phyloP scores from a whole-genome alignment of 2,797 vertebrate genomes.

The Myotis planiceps region DNA sequence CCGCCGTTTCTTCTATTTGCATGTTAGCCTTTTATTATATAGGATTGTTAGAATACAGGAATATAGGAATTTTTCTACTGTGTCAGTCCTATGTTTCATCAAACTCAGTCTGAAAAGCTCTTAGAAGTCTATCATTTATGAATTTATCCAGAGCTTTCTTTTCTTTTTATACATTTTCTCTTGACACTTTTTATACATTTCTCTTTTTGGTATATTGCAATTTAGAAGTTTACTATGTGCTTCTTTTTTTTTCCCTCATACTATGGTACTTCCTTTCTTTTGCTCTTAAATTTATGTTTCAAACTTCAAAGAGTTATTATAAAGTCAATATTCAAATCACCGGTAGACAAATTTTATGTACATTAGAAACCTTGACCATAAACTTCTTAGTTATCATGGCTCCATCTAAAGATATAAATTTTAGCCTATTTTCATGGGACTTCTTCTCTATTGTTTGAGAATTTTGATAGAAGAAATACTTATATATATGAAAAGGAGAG shows the following conservation, averaged over 20 bases:
- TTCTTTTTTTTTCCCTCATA: neutral
- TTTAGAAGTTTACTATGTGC: neutral
- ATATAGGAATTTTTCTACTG: neutral
- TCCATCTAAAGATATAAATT: neutral
- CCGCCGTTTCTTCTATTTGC: too few species aligned
- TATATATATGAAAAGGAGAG: neutral
- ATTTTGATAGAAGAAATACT: slow-evolving; percentile 22
- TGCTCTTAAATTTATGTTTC: slow-evolving; percentile 33
- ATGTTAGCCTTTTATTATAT: too few species aligned
- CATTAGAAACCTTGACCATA: slow-evolving; percentile 2
- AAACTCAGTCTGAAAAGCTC: neutral
- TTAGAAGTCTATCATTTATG: neutral
- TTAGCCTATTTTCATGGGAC: neutral
- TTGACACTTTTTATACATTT: neutral
- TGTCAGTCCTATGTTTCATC: neutral
- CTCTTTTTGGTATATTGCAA: neutral
- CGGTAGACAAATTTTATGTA: neutral
- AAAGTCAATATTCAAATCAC: neutral
- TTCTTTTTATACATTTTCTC: neutral
- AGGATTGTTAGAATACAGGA: neutral
- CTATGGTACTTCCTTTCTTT: neutral
- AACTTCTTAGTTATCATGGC: neutral
- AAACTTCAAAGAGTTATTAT: slow-evolving; percentile 1
- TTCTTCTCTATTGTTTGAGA: neutral
- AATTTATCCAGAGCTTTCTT: neutral